These are phyloP conservation scores for Sphaerophoria rueppellii DNA, from an alignment of 2,888 invertebrate genomes.

Conservation along the genomic window DNA sequence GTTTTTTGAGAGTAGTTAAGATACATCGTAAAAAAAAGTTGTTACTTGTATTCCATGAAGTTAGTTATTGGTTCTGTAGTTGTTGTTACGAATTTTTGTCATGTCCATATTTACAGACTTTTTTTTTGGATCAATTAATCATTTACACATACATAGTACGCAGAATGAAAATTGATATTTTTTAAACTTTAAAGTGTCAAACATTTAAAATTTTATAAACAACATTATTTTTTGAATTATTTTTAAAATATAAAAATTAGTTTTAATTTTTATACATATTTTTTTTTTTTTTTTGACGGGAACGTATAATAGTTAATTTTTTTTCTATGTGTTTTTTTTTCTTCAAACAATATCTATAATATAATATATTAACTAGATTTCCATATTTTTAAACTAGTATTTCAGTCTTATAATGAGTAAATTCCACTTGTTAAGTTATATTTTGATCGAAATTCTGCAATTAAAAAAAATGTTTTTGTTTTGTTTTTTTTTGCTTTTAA, in stretches of 20 bases:
- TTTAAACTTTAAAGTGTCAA: neutral
- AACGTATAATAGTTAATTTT: neutral
- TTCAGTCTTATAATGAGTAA: conserved; percentile 82
- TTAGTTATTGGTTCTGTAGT: conserved; percentile 46
- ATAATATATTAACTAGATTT: conserved; percentile 39
- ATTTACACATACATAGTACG: conserved; percentile 61
- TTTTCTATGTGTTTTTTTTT: conserved; percentile 14
- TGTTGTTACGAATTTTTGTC: conserved; percentile 9
- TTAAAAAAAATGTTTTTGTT: conserved; percentile 74
- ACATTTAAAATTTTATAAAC: conserved; percentile 29
- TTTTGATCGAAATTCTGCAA: conserved; percentile 80
- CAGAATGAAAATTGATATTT: conserved; percentile 38
- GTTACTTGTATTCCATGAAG: conserved; percentile 42
- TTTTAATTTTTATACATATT: conserved; percentile 21
- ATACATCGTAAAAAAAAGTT: conserved; percentile 33
- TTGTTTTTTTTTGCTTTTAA: conserved; percentile 17
- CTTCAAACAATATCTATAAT: too few species aligned
- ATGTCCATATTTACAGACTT: conserved; percentile 64
- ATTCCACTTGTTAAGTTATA: conserved; percentile 82
- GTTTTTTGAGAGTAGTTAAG: conserved; percentile 30
- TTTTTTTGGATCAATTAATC: conserved; percentile 8
- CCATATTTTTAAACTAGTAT: conserved; percentile 79
- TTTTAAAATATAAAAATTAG: conserved; percentile 47
- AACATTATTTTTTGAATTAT: conserved; percentile 13
- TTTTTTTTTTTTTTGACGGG: conserved; percentile 45